These are phyloP conservation scores for Thermophis baileyi DNA, from an alignment of 2,113 vertebrate genomes.

Conservation along the genomic window DNA sequence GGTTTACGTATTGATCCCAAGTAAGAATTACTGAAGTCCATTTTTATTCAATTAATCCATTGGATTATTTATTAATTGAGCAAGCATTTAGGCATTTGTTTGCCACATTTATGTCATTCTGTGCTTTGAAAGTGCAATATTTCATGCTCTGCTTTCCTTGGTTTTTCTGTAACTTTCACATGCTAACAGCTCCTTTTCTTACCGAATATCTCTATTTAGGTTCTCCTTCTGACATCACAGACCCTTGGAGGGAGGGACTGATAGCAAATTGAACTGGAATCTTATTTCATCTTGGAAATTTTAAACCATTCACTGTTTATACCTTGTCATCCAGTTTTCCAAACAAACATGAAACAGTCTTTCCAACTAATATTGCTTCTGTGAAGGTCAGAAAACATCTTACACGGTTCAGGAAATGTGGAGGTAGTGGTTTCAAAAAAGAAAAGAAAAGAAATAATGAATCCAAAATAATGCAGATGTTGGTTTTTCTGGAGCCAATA, in stretches of 20 bases:
- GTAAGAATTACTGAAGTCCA: neutral
- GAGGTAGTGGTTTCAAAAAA: neutral
- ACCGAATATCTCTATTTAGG: no score
- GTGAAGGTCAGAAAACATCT: neutral
- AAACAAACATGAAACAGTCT: neutral
- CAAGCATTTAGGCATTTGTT: neutral
- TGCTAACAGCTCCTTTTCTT: neutral
- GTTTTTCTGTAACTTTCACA: neutral
- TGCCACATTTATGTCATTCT: neutral
- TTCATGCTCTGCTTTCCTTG: neutral
- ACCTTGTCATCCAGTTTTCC: neutral
- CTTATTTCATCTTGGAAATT: neutral
- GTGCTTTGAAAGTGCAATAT: neutral
- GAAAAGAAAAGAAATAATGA: no score
- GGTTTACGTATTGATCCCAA: neutral
- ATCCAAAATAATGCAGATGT: neutral
- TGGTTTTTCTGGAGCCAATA: neutral
- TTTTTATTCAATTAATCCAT: neutral
- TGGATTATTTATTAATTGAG: neutral
- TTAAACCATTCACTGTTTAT: neutral
- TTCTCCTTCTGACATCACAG: neutral
- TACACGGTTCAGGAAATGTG: neutral
- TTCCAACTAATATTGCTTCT: neutral
- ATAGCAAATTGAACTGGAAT: neutral
- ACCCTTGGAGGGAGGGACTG: neutral